Evolutionary conservation across 2,113 vertebrate genomes (phyloP).

Genomic region (Stomatorhinus ivindoensis): DNA sequence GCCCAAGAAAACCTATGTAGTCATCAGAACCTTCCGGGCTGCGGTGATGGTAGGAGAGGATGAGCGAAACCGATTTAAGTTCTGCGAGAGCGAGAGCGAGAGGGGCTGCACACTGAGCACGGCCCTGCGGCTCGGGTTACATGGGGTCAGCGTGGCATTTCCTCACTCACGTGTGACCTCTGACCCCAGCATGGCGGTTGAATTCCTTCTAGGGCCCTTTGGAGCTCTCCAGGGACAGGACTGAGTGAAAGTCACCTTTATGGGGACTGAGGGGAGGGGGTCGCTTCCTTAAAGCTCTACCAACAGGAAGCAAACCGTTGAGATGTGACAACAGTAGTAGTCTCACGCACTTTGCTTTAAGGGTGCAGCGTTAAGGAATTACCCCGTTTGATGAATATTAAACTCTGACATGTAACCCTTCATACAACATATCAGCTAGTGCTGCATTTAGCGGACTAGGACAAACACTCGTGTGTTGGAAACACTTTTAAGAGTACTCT

Average conservation of each 20-base stretch:
- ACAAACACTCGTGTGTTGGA: background rate
- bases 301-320: background rate
- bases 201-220: constrained; percentile 34
- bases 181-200: constrained; percentile 32
- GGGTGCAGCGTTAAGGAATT: background rate
- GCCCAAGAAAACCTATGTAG: background rate
- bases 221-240: constrained; percentile 16
- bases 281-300: background rate
- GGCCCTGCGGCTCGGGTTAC: constrained; percentile 1
- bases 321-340: background rate
- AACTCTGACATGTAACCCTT: background rate
- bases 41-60: background rate
- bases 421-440: background rate
- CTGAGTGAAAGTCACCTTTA: constrained; percentile 1
- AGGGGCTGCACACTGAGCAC: background rate
- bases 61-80: background rate
- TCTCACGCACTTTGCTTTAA: background rate
- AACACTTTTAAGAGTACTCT: background rate
- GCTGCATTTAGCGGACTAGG: background rate
- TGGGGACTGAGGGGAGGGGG: background rate
- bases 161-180: constrained; percentile 30
- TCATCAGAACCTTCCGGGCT: background rate
- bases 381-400: background rate
- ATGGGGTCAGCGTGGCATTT: constrained; percentile 20
- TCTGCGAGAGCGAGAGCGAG: background rate